Conservation (phyloP, 2,113 vertebrate species). For the Dunckerocampus dactyliophorus region DNA sequence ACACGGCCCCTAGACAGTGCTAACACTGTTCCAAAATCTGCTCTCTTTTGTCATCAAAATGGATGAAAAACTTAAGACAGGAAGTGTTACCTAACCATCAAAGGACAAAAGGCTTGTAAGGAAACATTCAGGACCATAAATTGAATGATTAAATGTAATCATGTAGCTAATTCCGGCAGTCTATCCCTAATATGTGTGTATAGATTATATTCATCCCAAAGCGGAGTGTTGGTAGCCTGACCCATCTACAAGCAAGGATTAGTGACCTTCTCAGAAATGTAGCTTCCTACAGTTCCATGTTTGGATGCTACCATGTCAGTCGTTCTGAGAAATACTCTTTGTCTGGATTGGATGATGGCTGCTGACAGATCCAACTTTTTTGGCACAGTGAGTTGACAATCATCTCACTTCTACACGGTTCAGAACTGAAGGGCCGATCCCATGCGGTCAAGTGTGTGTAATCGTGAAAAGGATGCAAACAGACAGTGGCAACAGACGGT, state of each 20-base stretch:
- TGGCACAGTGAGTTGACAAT: conserved; percentile 26
- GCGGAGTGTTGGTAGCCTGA: neutral
- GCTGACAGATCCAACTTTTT: conserved; percentile 36
- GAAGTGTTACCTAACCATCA: conserved; percentile 35
- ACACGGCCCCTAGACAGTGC: conserved; percentile 17
- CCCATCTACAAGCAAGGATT: neutral
- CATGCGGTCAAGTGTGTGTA: neutral
- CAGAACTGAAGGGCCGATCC: neutral
- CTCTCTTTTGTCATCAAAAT: conserved; percentile 15
- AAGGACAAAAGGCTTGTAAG: conserved; percentile 13
- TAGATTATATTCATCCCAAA: neutral
- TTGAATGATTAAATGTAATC: neutral
- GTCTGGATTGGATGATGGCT: conserved; percentile 18
- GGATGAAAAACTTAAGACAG: conserved; percentile 13
- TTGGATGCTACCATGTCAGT: conserved; percentile 41
- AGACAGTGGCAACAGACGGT: neutral
- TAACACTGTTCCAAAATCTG: neutral
- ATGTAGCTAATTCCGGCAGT: neutral
- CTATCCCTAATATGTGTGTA: too few species aligned
- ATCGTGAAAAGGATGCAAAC: conserved; percentile 1
- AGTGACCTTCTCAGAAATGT: conserved; percentile 43
- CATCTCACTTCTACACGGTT: conserved; percentile 18
- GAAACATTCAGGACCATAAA: conserved; percentile 4
- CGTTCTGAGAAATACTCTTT: conserved; percentile 55
- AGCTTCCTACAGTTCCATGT: conserved; percentile 35